Conservation (phyloP, 2,888 invertebrate species). For the Tetrapedia diversipes region DNA sequence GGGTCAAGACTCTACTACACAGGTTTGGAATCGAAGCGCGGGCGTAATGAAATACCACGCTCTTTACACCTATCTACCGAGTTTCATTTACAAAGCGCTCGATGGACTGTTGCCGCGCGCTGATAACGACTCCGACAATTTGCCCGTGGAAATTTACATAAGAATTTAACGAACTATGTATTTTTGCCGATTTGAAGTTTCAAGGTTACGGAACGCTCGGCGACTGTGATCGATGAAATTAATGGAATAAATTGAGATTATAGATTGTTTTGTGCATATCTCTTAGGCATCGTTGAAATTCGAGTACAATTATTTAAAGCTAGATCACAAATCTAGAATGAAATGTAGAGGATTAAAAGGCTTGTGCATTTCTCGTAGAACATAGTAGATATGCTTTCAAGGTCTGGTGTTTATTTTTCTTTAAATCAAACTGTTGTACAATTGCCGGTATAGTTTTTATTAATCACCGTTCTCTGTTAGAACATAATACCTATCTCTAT, state of each 20-base stretch:
- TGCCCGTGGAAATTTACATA: not conserved
- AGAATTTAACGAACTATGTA: not conserved
- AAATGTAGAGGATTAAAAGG: not conserved
- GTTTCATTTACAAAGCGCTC: conserved; percentile 31
- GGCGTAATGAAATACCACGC: conserved; percentile 59
- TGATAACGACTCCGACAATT: not conserved
- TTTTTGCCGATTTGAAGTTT: not conserved
- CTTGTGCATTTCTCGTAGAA: not conserved
- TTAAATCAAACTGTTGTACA: not conserved
- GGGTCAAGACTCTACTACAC: conserved; percentile 58
- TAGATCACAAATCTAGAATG: not conserved
- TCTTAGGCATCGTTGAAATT: no score
- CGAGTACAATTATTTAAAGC: no score
- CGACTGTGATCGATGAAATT: not conserved
- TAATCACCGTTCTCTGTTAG: not conserved
- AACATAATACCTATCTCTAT: not conserved
- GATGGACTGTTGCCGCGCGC: not conserved
- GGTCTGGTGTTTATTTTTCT: not conserved
- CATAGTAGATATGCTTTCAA: conserved; percentile 4
- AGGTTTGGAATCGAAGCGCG: conserved; percentile 57
- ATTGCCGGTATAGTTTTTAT: not conserved
- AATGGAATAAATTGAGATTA: not conserved
- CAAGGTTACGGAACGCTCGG: no score
- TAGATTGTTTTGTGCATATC: not conserved
- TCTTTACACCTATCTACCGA: conserved; percentile 45